These are phyloP conservation scores for Arctocebus calabarensis DNA, from an alignment of 2,797 vertebrate species.

Conservation along the genomic window DNA sequence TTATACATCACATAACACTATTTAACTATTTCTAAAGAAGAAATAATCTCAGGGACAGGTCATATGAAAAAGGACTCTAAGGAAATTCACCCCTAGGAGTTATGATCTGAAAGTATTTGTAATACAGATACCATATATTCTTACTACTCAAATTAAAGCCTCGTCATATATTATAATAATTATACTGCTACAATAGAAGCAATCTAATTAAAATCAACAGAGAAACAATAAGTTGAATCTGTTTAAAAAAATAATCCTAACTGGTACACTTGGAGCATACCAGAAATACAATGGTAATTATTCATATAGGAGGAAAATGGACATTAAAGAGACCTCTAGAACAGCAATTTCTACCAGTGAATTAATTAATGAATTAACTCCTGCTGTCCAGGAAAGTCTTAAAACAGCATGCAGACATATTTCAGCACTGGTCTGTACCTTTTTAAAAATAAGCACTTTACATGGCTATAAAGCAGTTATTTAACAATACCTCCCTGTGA, in stretches of 20 bases:
- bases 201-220: constrained; percentile 43
- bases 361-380: constrained; percentile 74
- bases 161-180: not conserved
- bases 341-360: constrained; percentile 49
- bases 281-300: constrained; percentile 50
- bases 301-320: constrained; percentile 56
- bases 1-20: not conserved
- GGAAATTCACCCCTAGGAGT: not conserved
- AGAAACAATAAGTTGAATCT: not conserved
- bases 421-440: not conserved
- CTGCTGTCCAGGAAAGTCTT: constrained; percentile 57
- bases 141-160: constrained; percentile 23
- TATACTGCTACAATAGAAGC: constrained; percentile 26
- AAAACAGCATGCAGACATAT: constrained; percentile 1
- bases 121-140: not conserved
- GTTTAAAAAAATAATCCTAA: constrained; percentile 30
- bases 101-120: not conserved
- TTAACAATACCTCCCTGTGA: not conserved
- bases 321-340: constrained; percentile 43
- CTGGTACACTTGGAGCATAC: constrained; percentile 36
- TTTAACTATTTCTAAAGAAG: not conserved
- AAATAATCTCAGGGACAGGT: fast-evolving
- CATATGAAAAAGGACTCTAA: not conserved
- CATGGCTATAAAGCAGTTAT: not conserved
- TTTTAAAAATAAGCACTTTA: constrained; percentile 40